Percentiles rank a stretch among this genome's conserved stretches.
These are phyloP conservation scores for Onychomys leucogaster DNA, from an alignment of 2,797 vertebrate genomes.

Conservation along the genomic window DNA sequence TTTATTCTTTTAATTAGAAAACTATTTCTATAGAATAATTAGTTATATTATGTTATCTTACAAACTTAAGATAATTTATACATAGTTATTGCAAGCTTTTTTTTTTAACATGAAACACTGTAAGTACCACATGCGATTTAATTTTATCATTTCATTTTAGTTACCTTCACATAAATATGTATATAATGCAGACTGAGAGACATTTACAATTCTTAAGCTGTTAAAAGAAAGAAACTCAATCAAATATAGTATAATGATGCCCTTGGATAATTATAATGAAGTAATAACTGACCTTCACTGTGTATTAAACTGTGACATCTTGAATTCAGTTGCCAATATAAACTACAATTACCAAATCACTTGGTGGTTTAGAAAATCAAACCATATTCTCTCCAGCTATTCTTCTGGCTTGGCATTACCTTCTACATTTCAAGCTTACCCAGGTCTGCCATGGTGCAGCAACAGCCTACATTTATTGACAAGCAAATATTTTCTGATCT, in stretches of 20 bases:
- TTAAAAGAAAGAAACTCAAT: constrained; percentile 70
- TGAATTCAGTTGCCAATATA: constrained; percentile 88
- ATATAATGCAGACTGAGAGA: constrained; percentile 49
- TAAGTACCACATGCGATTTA: constrained; percentile 34
- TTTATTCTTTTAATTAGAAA: constrained; percentile 63
- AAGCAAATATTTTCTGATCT: constrained; percentile 86
- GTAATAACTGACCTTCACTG: constrained; percentile 88
- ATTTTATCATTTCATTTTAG: constrained; percentile 63
- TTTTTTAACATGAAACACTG: constrained; percentile 57
- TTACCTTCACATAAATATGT: constrained; percentile 31
- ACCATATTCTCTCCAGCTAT: constrained; percentile 86
- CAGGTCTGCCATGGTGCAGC: constrained; percentile 78
- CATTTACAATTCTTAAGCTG: constrained; percentile 65
- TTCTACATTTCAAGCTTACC: constrained; percentile 85
- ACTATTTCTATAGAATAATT: constrained; percentile 50
- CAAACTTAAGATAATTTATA: constrained; percentile 57
- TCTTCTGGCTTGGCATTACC: constrained; percentile 87
- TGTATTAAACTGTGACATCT: constrained; percentile 87
- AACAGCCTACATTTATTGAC: constrained; percentile 83
- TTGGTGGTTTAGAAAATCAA: constrained; percentile 88
- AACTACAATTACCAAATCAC: constrained; percentile 89
- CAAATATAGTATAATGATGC: constrained; percentile 77
- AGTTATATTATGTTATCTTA: constrained; percentile 36
- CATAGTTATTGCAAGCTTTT: neutral
- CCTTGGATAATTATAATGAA: constrained; percentile 81